A percentile compares a stretch with the other conserved stretches of the same genome.
These are phyloP conservation scores for Heteractis magnifica DNA, from an alignment of 92 coral and sea anemone genomes.

Conservation along the genomic window DNA sequence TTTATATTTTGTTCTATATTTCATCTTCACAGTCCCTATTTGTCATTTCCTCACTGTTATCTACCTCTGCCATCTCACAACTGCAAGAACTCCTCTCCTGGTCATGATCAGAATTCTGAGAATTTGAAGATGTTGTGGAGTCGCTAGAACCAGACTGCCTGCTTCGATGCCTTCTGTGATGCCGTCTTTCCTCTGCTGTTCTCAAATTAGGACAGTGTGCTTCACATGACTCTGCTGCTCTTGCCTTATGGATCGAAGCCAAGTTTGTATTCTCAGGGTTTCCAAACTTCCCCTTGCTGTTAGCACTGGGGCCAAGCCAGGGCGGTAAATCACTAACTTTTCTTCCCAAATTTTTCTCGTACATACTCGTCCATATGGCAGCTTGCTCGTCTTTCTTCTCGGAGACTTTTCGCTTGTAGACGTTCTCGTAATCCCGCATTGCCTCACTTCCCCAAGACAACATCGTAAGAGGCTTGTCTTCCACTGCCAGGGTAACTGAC, in stretches of 20 bases:
- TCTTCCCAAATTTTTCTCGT: slow-evolving; percentile 82
- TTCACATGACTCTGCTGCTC: slow-evolving; percentile 57
- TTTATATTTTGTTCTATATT: too few relatives aligned
- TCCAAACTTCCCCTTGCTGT: slow-evolving; percentile 34
- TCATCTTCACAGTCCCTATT: background rate
- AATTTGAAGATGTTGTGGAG: slow-evolving; percentile 1
- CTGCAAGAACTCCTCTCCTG: background rate
- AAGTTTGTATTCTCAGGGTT: slow-evolving; percentile 57
- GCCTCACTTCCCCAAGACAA: slow-evolving; percentile 68
- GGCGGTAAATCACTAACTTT: slow-evolving; percentile 83
- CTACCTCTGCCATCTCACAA: background rate
- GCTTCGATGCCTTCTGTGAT: slow-evolving; percentile 41
- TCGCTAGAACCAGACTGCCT: slow-evolving; percentile 15
- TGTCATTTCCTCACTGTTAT: background rate
- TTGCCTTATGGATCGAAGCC: slow-evolving; percentile 57
- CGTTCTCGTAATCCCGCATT: slow-evolving; percentile 52
- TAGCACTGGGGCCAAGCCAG: slow-evolving; percentile 53
- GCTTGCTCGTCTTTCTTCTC: slow-evolving; percentile 86
- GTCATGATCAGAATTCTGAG: slow-evolving; percentile 13
- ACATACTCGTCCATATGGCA: slow-evolving; percentile 89
- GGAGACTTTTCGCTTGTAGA: slow-evolving; percentile 68
- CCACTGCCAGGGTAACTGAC: slow-evolving; percentile 22
- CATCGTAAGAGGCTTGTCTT: slow-evolving; percentile 55
- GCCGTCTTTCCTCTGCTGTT: slow-evolving; percentile 67
- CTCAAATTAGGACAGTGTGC: slow-evolving; percentile 25